Evolutionary conservation across 2,888 invertebrate genomes (phyloP).

Genomic region (Petrophora chlorosata): DNA sequence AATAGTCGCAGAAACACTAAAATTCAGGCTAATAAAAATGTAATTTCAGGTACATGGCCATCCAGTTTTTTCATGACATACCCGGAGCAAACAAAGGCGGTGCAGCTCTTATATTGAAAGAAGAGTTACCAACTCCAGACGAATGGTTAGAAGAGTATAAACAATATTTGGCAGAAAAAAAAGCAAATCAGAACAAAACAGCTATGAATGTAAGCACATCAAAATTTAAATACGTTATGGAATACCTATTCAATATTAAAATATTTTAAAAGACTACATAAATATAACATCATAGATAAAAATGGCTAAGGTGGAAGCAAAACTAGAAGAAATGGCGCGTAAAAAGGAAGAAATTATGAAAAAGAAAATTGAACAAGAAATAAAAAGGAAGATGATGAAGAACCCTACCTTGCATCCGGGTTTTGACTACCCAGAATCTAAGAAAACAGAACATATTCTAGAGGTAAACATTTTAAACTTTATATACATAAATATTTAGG

Average conservation of each 20-base stretch:
- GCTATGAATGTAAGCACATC: slow-evolving; percentile 10
- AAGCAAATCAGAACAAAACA: slow-evolving; percentile 54
- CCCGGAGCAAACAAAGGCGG: slow-evolving; percentile 56
- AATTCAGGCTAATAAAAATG: no score
- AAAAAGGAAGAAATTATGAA: slow-evolving; percentile 52
- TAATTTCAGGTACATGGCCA: slow-evolving; percentile 56
- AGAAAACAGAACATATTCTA: slow-evolving; percentile 46
- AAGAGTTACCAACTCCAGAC: slow-evolving; percentile 53
- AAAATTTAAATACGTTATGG: no score
- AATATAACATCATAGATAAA: slow-evolving; percentile 1
- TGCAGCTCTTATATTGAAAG: slow-evolving; percentile 53
- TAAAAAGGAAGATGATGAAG: slow-evolving; percentile 64
- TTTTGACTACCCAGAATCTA: slow-evolving; percentile 59
- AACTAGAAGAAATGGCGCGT: slow-evolving; percentile 42
- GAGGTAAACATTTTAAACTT: slow-evolving; percentile 39
- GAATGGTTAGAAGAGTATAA: slow-evolving; percentile 63
- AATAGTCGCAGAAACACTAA: neutral
- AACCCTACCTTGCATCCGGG: slow-evolving; percentile 68
- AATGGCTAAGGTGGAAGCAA: slow-evolving; percentile 48
- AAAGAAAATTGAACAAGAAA: slow-evolving; percentile 47
- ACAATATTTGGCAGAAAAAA: slow-evolving; percentile 45
- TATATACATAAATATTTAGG: neutral
- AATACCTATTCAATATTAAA: no score
- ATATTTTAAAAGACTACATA: no score
- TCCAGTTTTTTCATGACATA: slow-evolving; percentile 59